Conservation (phyloP, 2,888 invertebrate species). For the Pammene fasciana region DNA sequence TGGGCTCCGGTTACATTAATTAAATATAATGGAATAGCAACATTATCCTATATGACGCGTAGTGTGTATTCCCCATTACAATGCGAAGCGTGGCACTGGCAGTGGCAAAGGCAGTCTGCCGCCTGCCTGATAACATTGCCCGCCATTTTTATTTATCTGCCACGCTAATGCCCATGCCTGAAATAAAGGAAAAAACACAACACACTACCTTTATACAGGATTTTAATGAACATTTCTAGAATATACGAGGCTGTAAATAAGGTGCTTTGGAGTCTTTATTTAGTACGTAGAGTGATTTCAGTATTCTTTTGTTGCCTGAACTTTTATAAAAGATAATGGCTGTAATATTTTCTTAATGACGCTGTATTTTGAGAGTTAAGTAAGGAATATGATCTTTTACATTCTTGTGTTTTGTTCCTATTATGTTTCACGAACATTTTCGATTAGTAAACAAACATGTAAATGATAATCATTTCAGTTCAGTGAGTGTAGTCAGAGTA, state of each 20-base stretch:
- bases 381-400: no score
- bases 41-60: no score
- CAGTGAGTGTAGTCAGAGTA: no score
- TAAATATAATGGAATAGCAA: no score
- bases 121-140: conserved; percentile 15
- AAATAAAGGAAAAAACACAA: conserved; percentile 4
- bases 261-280: conserved; percentile 1
- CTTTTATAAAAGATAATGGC: neutral
- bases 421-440: no score
- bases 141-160: conserved; percentile 28
- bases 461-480: no score
- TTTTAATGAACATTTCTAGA: conserved; percentile 23
- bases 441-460: no score
- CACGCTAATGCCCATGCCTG: conserved; percentile 12
- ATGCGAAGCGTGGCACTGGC: conserved; percentile 7
- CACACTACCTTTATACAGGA: conserved; percentile 12
- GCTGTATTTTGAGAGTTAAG: no score
- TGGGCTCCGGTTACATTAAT: no score
- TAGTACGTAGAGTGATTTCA: neutral
- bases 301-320: conserved; percentile 8
- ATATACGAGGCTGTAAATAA: conserved; percentile 13
- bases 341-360: neutral
- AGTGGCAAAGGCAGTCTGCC: conserved; percentile 19
- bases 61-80: conserved; percentile 6
- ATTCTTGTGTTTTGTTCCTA: no score